These are phyloP conservation scores for Chymomyza amoena DNA, from an alignment of 2,888 invertebrate species.

Conservation along the genomic window DNA sequence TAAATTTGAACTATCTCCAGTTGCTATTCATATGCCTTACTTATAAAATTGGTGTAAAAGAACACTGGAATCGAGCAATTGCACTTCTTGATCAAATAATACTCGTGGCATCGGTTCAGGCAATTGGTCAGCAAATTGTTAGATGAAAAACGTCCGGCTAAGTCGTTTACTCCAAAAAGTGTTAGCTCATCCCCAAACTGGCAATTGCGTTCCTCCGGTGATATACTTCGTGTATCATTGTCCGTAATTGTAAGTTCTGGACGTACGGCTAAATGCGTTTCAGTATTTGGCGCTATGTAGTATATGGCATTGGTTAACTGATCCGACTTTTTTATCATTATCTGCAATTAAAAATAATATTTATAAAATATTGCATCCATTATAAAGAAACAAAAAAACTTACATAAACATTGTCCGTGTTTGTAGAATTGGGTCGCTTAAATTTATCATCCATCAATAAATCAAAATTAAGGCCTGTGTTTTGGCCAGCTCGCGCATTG, in stretches of 20 bases:
- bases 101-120: slow-evolving; percentile 73
- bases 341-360: slow-evolving; percentile 32
- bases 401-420: slow-evolving; percentile 61
- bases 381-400: slow-evolving; percentile 5
- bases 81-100: slow-evolving; percentile 66
- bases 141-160: slow-evolving; percentile 35
- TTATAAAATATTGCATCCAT: not conserved
- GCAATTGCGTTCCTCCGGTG: slow-evolving; percentile 68
- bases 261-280: slow-evolving; percentile 68
- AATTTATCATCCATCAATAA: slow-evolving; percentile 46
- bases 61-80: slow-evolving; percentile 74
- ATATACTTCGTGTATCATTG: slow-evolving; percentile 49
- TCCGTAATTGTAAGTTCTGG: slow-evolving; percentile 73
- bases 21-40: slow-evolving; percentile 37
- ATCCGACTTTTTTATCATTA: slow-evolving; percentile 68
- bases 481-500: slow-evolving; percentile 68
- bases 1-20: not conserved
- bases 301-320: slow-evolving; percentile 59
- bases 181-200: slow-evolving; percentile 59
- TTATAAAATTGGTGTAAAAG: slow-evolving; percentile 53
- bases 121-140: slow-evolving; percentile 69
- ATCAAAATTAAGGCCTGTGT: slow-evolving; percentile 59
- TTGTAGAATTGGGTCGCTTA: slow-evolving; percentile 43
- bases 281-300: slow-evolving; percentile 65
- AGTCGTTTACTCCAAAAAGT: slow-evolving; percentile 44